Evolutionary conservation across 2,113 vertebrate species (phyloP).

Genomic region (Oryzias celebensis): DNA sequence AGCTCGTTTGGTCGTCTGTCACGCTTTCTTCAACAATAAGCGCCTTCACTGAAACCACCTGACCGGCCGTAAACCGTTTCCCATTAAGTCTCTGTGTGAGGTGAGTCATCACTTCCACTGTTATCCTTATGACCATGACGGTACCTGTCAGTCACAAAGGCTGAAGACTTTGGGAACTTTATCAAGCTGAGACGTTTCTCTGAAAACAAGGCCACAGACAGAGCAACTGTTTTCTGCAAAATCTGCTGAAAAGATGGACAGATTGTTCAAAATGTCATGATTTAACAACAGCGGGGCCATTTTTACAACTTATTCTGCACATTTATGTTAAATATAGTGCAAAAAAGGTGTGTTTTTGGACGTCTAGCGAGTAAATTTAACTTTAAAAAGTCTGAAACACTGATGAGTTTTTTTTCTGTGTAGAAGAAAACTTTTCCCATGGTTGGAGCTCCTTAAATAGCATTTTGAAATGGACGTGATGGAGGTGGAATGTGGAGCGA

Average conservation of each 20-base stretch:
- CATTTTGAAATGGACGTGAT: background rate
- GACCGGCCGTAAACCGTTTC: conserved; percentile 5
- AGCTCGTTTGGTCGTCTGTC: conserved; percentile 60
- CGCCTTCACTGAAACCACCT: conserved; percentile 44
- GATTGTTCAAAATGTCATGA: too few species aligned
- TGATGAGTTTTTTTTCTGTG: background rate
- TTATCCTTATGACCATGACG: conserved; percentile 6
- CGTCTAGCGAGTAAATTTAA: too few species aligned
- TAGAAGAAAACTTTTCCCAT: conserved; percentile 14
- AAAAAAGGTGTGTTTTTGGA: too few species aligned
- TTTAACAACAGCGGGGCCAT: too few species aligned
- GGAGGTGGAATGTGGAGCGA: conserved; percentile 61
- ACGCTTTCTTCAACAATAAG: conserved; percentile 52
- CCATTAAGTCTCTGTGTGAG: conserved; percentile 7
- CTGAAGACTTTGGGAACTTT: background rate
- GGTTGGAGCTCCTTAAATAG: conserved; percentile 35
- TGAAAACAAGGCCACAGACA: background rate
- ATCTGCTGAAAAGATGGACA: background rate
- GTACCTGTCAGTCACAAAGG: conserved; percentile 12
- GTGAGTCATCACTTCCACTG: conserved; percentile 8
- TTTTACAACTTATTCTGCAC: too few species aligned
- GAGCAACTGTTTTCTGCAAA: background rate
- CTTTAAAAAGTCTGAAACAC: too few species aligned
- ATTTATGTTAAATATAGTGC: too few species aligned
- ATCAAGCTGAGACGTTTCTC: background rate